Conservation (phyloP, 2,797 vertebrate genomes). For the Poeciliopsis paucimaculata region DNA sequence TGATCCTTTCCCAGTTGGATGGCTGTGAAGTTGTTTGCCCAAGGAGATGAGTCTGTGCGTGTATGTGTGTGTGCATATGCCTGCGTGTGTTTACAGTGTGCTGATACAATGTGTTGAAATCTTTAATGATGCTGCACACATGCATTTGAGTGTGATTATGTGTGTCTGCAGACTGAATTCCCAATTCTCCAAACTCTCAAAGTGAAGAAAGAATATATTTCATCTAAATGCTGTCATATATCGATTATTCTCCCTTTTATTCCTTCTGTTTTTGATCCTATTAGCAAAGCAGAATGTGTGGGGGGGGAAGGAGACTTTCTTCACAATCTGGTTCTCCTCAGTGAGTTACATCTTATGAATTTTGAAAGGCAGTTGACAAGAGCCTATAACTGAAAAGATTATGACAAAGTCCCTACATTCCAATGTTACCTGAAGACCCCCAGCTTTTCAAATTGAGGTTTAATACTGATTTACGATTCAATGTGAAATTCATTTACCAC, state of each 20-base stretch:
- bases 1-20: conserved; percentile 68
- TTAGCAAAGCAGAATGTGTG: conserved; percentile 55
- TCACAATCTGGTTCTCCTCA: conserved; percentile 15
- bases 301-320: conserved; percentile 32
- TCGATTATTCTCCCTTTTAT: conserved; percentile 60
- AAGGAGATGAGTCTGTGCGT: conserved; percentile 57
- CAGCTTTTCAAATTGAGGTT: conserved; percentile 23
- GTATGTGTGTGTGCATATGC: conserved; percentile 44
- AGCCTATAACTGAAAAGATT: conserved; percentile 30
- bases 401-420: conserved; percentile 41
- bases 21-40: conserved; percentile 78
- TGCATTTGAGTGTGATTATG: conserved; percentile 55
- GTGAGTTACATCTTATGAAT: conserved; percentile 37
- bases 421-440: conserved; percentile 38
- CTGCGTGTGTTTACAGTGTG: conserved; percentile 52
- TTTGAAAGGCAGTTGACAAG: conserved; percentile 31
- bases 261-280: conserved; percentile 53
- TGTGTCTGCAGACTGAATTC: conserved; percentile 51
- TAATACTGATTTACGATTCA: conserved; percentile 18
- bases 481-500: background rate
- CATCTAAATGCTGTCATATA: conserved; percentile 59
- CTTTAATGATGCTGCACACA: conserved; percentile 55
- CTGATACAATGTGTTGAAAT: conserved; percentile 54
- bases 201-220: conserved; percentile 52
- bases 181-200: conserved; percentile 52